These are phyloP conservation scores for Neuroterus valhalla DNA, from an alignment of 1,140 invertebrate genomes.

Conservation along the genomic window DNA sequence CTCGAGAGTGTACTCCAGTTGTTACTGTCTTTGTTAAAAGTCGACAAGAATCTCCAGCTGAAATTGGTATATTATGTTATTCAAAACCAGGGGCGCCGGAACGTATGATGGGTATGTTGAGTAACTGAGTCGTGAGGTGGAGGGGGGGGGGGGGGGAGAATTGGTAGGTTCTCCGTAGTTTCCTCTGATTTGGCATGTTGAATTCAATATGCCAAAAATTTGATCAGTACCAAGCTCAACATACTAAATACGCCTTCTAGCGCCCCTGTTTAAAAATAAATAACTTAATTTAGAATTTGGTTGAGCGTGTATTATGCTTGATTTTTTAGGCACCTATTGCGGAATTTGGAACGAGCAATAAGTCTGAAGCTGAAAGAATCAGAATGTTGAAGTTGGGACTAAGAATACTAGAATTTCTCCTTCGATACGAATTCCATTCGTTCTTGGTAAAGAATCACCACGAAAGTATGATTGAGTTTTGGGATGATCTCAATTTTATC, in stretches of 20 bases:
- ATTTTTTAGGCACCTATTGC: not conserved
- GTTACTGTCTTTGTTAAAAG: conserved; percentile 9
- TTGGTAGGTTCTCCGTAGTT: too few relatives aligned
- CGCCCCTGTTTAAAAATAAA: too few relatives aligned
- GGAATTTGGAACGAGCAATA: conserved; percentile 17
- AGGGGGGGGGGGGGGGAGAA: too few relatives aligned
- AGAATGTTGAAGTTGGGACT: conserved; percentile 38
- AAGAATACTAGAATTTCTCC: conserved; percentile 40
- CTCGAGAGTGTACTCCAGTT: conserved; percentile 40
- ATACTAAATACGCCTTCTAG: too few relatives aligned
- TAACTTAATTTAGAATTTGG: too few relatives aligned
- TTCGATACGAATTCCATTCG: conserved; percentile 42
- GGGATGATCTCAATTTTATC: conserved; percentile 39
- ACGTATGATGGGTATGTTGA: too few relatives aligned
- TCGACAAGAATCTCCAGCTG: not conserved
- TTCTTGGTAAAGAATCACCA: conserved; percentile 44
- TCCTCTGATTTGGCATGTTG: too few relatives aligned
- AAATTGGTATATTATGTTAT: not conserved
- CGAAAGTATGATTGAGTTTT: conserved; percentile 44
- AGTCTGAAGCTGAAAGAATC: not conserved
- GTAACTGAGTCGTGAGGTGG: too few relatives aligned
- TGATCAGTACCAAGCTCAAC: too few relatives aligned
- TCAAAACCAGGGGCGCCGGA: too few relatives aligned
- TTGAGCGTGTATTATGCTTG: not conserved
- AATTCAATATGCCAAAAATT: too few relatives aligned